Evolutionary conservation across 2,113 vertebrate species (phyloP), one percentile per base, ranked within the genome.

Genomic region (Malurus melanocephalus): DNA sequence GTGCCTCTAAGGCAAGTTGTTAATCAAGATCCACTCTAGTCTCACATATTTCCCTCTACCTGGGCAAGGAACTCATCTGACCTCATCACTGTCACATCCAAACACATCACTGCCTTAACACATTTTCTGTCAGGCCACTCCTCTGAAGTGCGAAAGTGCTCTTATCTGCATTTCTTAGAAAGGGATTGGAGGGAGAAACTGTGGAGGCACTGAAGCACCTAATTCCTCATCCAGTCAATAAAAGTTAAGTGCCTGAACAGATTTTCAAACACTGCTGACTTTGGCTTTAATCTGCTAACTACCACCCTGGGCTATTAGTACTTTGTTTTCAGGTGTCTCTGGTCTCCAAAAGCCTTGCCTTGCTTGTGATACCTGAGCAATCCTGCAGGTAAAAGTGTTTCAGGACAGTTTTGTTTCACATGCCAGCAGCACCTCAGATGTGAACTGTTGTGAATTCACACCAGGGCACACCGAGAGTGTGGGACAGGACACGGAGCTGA

Each of bases 21-120:
- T 93, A 95, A 93, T 94, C 95, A 93, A 91, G 90, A 79, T 81
- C 74, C 74, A 76, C 64, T 93, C 86, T 28, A 84, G 69, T 62
- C 80, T 90, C 88, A 48, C 15, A 8, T 13, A 65, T 51, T 88
- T 88, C 73, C 62, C 81, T 61, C 66, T 45, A 66, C 83, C 88
- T 76, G 53, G 59, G 40, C 46, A 80, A 84, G 46, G 66, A 92
- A 88, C 92, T 61, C 66, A 84, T 65, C 59, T 66, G 77, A 82
- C 60, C 69, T 93, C 86, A 88, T 73, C 86, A 79, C 80, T 80
- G 80, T 57, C 84, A 65, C 74, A 88, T 75, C 59, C 59, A 65
- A 78, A 33, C 59, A 73, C 88, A 88, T 87, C 88, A 76, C 30
- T 9, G 16, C 71, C 77, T 69, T 59, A 84, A 51, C 40, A n/a